phyloP scores from a whole-genome alignment of 1,140 invertebrate species.

The Glossosoma conforme region DNA sequence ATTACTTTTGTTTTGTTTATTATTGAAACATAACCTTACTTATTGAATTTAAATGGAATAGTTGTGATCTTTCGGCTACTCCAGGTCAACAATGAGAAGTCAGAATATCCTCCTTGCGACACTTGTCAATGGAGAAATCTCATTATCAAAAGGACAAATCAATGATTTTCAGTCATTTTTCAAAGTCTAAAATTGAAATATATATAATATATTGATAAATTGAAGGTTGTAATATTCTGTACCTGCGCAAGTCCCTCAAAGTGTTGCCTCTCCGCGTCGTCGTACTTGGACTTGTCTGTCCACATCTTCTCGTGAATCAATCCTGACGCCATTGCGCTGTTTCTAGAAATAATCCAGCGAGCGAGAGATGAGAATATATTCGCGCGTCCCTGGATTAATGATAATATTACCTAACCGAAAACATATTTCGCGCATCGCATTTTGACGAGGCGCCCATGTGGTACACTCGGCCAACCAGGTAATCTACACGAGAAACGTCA shows the following conservation, averaged over 20 bases:
- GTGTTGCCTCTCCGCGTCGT: constrained; percentile 58
- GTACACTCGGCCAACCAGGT: constrained; percentile 16
- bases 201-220: too few species aligned
- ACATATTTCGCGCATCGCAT: background rate
- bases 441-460: constrained; percentile 21
- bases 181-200: too few species aligned
- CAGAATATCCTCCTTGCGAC: too few species aligned
- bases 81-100: too few species aligned
- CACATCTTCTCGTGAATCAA: constrained; percentile 23
- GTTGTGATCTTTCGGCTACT: too few species aligned
- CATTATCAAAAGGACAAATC: too few species aligned
- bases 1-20: too few species aligned
- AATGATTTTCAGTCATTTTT: too few species aligned
- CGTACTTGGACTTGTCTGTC: constrained; percentile 29
- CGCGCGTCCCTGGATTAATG: constrained; percentile 4
- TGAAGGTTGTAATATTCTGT: too few species aligned
- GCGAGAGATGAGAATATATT: constrained; percentile 4
- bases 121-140: too few species aligned
- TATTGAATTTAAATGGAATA: too few species aligned
- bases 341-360: constrained; percentile 14
- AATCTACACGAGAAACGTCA: constrained; percentile 16
- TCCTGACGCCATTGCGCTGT: constrained; percentile 19
- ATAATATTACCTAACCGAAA: constrained; percentile 13
- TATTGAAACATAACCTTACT: too few species aligned
- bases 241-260: constrained; percentile 56